phyloP scores from a whole-genome alignment of 2,797 vertebrate species.

The Mormyrus proboscirostris region DNA sequence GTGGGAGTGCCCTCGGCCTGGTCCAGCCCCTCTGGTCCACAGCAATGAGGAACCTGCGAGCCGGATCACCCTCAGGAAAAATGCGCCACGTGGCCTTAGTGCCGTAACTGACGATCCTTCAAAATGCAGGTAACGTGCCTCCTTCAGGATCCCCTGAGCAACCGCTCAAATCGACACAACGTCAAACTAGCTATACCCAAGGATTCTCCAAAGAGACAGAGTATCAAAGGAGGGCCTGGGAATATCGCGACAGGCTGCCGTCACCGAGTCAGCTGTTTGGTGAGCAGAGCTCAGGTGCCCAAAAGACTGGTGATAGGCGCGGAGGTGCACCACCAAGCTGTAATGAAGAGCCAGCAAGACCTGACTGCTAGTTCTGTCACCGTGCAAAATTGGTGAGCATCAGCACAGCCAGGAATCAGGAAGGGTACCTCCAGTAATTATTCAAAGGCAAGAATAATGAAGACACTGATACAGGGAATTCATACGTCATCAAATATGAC shows the following conservation, averaged over 20 bases:
- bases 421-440: not conserved
- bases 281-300: not conserved
- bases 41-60: not conserved
- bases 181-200: not conserved
- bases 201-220: not conserved
- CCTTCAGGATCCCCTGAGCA: not conserved
- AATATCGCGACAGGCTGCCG: not conserved
- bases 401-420: not conserved
- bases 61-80: not conserved
- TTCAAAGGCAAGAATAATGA: not conserved
- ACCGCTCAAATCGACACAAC: not conserved
- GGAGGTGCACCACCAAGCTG: conserved; percentile 15
- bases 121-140: not conserved
- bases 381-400: not conserved
- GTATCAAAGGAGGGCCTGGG: not conserved
- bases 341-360: conserved; percentile 1
- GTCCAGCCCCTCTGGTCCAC: not conserved
- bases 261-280: not conserved
- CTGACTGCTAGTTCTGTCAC: not conserved
- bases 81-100: not conserved
- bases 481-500: not conserved
- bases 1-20: not conserved
- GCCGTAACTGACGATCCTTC: not conserved
- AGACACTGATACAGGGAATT: not conserved
- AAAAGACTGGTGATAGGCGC: conserved; percentile 19